Evolutionary conservation across 2,888 invertebrate species (phyloP).

Genomic region (Drosophila ezoana): DNA sequence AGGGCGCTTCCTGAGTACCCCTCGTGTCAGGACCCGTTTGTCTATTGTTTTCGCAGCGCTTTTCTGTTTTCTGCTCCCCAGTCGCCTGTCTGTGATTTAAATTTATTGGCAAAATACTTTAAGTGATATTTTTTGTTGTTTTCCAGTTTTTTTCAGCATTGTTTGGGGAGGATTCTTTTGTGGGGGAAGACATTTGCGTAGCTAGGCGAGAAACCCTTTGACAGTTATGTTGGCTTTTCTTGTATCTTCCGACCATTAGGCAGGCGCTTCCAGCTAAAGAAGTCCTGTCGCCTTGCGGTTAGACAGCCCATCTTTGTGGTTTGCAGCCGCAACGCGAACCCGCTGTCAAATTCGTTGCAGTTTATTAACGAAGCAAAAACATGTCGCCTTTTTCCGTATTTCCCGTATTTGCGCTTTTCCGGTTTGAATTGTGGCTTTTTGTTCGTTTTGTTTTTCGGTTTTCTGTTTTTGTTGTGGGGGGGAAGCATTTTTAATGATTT

Average conservation of each 20-base stretch:
- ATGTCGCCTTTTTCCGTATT: constrained; percentile 56
- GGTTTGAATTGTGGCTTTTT: constrained; percentile 21
- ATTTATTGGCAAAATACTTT: constrained; percentile 81
- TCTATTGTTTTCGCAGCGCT: constrained; percentile 43
- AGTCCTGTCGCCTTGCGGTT: constrained; percentile 67
- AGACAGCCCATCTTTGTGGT: constrained; percentile 62
- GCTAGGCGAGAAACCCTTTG: constrained; percentile 60
- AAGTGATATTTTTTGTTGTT: constrained; percentile 70
- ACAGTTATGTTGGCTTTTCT: constrained; percentile 48
- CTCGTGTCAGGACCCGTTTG: constrained; percentile 25
- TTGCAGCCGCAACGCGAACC: constrained; percentile 19
- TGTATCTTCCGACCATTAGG: constrained; percentile 52
- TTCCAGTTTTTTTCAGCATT: constrained; percentile 20
- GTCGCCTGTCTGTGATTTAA: constrained; percentile 73
- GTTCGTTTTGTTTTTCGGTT: constrained; percentile 26
- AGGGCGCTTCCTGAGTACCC: constrained; percentile 13
- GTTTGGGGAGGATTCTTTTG: constrained; percentile 12
- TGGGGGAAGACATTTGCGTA: constrained; percentile 21
- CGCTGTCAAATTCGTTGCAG: constrained; percentile 69
- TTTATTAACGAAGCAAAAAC: constrained; percentile 76
- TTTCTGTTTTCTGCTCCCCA: constrained; percentile 16
- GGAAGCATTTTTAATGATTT: constrained; percentile 75
- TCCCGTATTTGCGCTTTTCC: constrained; percentile 31
- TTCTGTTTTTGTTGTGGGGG: no score
- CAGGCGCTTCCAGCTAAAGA: constrained; percentile 26